Percentiles rank a stretch among this genome's conserved stretches.
Conservation (phyloP, 2,797 vertebrate genomes). For the Acestrorhynchus altus region DNA sequence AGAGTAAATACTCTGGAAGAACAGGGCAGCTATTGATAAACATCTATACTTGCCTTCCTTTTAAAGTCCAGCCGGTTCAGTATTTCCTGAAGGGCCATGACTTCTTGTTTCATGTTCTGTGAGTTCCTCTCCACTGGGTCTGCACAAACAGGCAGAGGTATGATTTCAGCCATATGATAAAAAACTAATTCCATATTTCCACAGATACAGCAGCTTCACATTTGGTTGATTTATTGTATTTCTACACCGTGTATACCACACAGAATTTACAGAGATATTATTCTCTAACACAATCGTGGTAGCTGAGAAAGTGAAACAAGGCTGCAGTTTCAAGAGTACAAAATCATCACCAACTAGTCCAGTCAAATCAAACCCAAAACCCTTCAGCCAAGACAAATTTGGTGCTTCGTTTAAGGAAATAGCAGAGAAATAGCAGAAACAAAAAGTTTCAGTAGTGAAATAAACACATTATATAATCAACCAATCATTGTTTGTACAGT, state of each 20-base stretch:
- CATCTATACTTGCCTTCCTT: slow-evolving; percentile 84
- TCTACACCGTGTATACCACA: too few species aligned
- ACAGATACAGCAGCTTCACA: too few species aligned
- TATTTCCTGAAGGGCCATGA: slow-evolving; percentile 90
- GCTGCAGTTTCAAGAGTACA: background rate
- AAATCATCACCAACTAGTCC: background rate
- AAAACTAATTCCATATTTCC: background rate
- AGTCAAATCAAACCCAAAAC: slow-evolving; percentile 3
- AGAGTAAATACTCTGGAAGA: background rate
- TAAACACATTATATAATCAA: too few species aligned
- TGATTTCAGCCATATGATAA: background rate
- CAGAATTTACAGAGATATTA: too few species aligned
- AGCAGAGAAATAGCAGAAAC: background rate
- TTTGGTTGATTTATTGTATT: too few species aligned
- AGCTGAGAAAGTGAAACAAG: background rate
- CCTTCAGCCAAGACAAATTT: background rate
- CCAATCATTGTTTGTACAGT: too few species aligned
- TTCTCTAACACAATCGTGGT: background rate
- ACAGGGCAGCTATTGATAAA: background rate
- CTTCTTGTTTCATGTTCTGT: slow-evolving; percentile 87
- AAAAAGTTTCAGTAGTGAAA: too few species aligned
- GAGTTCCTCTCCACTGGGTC: slow-evolving; percentile 88
- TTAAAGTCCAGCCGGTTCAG: slow-evolving; percentile 94
- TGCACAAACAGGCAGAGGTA: slow-evolving; percentile 63
- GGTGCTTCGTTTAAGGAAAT: background rate